These are phyloP conservation scores for Drosophila punjabiensis DNA, from an alignment of 1,140 invertebrate species.

Conservation along the genomic window DNA sequence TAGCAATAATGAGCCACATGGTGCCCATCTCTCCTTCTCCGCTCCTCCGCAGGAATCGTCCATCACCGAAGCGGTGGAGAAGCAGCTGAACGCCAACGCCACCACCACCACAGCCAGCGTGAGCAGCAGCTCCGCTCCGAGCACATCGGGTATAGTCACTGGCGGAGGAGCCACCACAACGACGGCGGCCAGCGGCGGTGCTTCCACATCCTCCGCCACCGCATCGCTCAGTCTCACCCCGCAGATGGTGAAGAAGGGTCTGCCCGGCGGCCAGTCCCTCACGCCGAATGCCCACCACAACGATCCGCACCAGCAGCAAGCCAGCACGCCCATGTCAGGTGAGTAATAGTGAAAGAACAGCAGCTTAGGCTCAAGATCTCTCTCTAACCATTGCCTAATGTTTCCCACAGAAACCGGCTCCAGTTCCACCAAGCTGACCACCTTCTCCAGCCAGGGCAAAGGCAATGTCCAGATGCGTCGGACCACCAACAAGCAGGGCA, in stretches of 20 bases:
- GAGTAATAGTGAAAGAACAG: conserved; percentile 2
- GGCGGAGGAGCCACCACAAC: conserved; percentile 24
- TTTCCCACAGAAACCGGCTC: conserved; percentile 86
- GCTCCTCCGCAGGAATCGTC: conserved; percentile 86
- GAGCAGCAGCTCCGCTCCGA: conserved; percentile 38
- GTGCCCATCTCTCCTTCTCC: conserved; percentile 85
- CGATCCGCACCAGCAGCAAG: conserved; percentile 71
- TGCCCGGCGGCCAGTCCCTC: conserved; percentile 81
- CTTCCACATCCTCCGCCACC: conserved; percentile 67
- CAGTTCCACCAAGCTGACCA: conserved; percentile 88
- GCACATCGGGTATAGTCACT: conserved; percentile 27
- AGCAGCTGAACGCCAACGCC: conserved; percentile 90
- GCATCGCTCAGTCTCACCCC: conserved; percentile 88
- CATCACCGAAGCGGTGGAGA: conserved; percentile 91
- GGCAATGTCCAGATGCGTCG: conserved; percentile 93
- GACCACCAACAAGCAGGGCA: conserved; percentile 94
- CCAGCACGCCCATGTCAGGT: conserved; percentile 84
- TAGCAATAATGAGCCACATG: conserved; percentile 85
- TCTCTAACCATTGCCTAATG: background rate
- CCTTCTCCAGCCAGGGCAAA: conserved; percentile 88
- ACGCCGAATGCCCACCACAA: conserved; percentile 62
- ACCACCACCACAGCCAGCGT: conserved; percentile 20
- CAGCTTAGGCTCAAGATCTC: background rate
- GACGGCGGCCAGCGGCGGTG: conserved; percentile 53
- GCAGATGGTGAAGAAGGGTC: conserved; percentile 90